phyloP scores from a whole-genome alignment of 2,888 invertebrate genomes.

The Germaria angustata region DNA sequence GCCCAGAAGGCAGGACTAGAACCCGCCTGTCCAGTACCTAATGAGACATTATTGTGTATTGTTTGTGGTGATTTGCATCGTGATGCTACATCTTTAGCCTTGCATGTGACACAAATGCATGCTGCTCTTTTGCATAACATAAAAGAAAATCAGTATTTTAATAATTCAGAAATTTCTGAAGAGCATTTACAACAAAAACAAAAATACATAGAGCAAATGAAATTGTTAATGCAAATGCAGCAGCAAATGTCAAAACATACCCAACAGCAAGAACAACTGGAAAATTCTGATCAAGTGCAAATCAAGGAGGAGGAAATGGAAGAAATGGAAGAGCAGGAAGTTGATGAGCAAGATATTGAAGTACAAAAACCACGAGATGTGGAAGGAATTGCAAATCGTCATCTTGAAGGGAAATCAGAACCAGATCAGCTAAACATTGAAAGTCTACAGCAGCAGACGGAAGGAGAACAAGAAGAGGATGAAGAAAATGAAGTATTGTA shows the following conservation, averaged over 20 bases:
- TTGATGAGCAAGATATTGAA: constrained; percentile 16
- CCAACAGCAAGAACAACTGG: constrained; percentile 66
- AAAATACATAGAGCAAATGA: constrained; percentile 70
- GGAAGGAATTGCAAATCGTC: background rate
- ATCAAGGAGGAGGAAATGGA: background rate
- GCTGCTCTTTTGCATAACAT: constrained; percentile 76
- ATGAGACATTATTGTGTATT: constrained; percentile 76
- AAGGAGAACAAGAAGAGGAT: constrained; percentile 8
- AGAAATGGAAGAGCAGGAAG: constrained; percentile 55
- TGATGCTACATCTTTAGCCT: constrained; percentile 76
- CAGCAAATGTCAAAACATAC: constrained; percentile 68
- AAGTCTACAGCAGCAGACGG: background rate
- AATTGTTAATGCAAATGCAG: constrained; percentile 70
- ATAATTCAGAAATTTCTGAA: constrained; percentile 59
- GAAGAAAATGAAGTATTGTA: background rate
- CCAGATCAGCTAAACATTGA: constrained; percentile 43
- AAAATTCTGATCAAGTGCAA: background rate
- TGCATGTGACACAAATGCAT: constrained; percentile 77
- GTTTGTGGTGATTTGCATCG: constrained; percentile 78
- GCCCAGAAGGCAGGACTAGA: constrained; percentile 62
- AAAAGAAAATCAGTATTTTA: constrained; percentile 55
- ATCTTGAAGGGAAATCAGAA: constrained; percentile 61
- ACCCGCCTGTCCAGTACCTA: constrained; percentile 6
- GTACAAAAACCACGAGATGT: constrained; percentile 21
- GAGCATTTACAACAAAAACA: constrained; percentile 72